Base-by-base conservation (phyloP, 2,888 invertebrate species). In the Notodonta ziczac region DNA sequence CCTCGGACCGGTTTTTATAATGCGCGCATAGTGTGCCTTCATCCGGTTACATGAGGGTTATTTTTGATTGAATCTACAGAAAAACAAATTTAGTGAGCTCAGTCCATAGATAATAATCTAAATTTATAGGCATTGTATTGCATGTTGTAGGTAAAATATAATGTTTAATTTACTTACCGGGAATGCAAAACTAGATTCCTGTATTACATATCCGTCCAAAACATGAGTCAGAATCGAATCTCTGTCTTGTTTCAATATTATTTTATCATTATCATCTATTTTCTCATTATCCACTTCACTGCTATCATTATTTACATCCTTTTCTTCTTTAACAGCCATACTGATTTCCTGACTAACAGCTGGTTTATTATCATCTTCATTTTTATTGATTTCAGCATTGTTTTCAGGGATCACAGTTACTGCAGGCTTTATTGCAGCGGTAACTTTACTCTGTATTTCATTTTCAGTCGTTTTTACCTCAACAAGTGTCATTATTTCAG, bases 161-260 rank as follows among this genome's bases (percentile, higher is more conserved):
- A 24, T 24, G 24, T 24, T 1, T 35, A 35, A 5, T 42, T 61
- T 74, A 89, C 92, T 89, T 80, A 93, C 93, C 51, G 91, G 87
- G 69, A 93, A 93, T 9, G 93, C 91, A 2, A 89, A 79, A 70
- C 90, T 93, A 0, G 93, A 93, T 67, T 93, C 93, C 66, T 93
- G 93, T 62, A 93, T 93, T 2, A 93, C 91, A 62, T 87, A 89
- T 35, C 93, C 93, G 58, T 93, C 93, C 9, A 93, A 72, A 2
- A 93, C 93, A 57, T 93, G 93, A 0, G 93, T 93, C 1, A 93
- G 54, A 35, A 72, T 65, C 84, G 76, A 62, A 74, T 86, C 60
- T 82, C 81, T 69, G 71, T 82, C 58, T 71, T 80, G 68, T 69
- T 74, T 73, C 3, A 66, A 13, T 2, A 52, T 9, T 35, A 52